A percentile compares a stretch with the other conserved stretches of the same genome.
Conservation (phyloP, 2,113 vertebrate genomes). For the Leiothrix lutea region DNA sequence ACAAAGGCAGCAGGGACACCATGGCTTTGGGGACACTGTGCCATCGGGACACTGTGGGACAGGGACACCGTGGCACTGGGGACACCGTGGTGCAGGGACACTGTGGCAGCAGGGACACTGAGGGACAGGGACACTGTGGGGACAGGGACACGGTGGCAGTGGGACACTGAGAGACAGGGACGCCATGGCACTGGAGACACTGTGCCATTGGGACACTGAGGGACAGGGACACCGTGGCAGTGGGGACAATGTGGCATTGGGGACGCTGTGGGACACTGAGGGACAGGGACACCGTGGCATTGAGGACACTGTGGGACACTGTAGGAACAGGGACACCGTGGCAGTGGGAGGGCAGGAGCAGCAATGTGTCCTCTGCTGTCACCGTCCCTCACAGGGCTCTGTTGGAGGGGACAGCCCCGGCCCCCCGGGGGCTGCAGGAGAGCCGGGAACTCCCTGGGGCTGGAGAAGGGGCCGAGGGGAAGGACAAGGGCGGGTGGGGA, state of each 20-base stretch:
- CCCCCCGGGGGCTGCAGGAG: not conserved
- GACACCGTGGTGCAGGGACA: too few relatives aligned
- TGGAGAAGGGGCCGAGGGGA: not conserved
- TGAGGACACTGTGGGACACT: not conserved
- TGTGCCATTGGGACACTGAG: too few relatives aligned
- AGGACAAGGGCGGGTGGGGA: rapidly evolving
- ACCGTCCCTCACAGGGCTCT: rapidly evolving
- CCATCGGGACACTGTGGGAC: too few relatives aligned
- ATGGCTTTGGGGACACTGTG: not conserved
- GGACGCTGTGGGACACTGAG: too few relatives aligned
- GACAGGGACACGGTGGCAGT: rapidly evolving
- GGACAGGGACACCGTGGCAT: not conserved
- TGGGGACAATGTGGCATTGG: not conserved
- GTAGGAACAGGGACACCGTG: not conserved
- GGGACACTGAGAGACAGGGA: rapidly evolving
- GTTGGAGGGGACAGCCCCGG: rapidly evolving
- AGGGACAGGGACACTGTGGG: not conserved
- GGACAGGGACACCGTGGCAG: not conserved
- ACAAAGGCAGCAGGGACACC: too few relatives aligned
- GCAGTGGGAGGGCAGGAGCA: not conserved
- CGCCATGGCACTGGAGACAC: rapidly evolving
- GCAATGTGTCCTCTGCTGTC: rapidly evolving
- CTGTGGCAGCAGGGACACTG: not conserved
- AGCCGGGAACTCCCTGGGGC: not conserved
- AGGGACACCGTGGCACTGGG: too few relatives aligned